phyloP scores from a whole-genome alignment of 2,888 invertebrate species.

The Monochamus alternatus region DNA sequence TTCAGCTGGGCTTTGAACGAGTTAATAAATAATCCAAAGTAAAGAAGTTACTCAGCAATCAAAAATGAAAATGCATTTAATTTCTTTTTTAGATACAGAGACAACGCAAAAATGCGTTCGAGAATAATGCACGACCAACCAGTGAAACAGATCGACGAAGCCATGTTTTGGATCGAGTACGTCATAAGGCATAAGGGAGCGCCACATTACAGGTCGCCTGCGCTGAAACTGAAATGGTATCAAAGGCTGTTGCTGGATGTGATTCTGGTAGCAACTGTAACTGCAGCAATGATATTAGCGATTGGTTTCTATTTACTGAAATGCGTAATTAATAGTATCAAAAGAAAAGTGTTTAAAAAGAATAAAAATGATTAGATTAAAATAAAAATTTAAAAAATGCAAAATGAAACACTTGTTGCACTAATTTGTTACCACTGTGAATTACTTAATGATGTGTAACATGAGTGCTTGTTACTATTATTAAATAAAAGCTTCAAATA shows the following conservation, averaged over 20 bases:
- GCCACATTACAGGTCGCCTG: constrained; percentile 55
- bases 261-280: background rate
- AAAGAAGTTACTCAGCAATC: constrained; percentile 25
- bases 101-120: constrained; percentile 53
- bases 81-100: constrained; percentile 49
- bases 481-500: too few species aligned
- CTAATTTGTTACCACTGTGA: too few species aligned
- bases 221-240: constrained; percentile 56
- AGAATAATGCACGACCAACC: constrained; percentile 57
- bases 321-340: background rate
- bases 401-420: too few species aligned
- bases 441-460: too few species aligned
- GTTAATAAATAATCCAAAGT: constrained; percentile 62
- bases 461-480: too few species aligned
- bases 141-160: constrained; percentile 56
- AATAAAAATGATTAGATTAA: background rate
- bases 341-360: background rate
- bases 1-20: constrained; percentile 60
- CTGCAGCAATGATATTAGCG: background rate
- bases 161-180: constrained; percentile 60
- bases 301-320: background rate
- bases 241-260: constrained; percentile 41
- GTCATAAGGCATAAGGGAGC: constrained; percentile 60
- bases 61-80: too few species aligned
- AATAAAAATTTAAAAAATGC: background rate